Evolutionary conservation across 1,140 invertebrate genomes (phyloP), one percentile per base, ranked within the genome.

Genomic region (Telenomus remus): DNA sequence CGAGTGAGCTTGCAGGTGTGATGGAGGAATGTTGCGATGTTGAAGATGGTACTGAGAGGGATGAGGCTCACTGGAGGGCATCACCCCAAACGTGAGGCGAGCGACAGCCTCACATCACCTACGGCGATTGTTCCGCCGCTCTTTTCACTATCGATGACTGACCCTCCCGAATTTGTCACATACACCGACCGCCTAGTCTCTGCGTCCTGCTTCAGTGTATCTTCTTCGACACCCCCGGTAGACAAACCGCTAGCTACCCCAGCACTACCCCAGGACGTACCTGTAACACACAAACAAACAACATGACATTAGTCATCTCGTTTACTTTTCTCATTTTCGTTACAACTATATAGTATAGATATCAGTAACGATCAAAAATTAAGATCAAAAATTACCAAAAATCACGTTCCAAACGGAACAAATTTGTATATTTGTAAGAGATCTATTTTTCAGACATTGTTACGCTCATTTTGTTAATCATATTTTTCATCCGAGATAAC

Each of bases 11-110:
- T 87, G 86, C 43, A 86, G 79, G 65, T 85, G 84, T 61, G 85
- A 85, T 44, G 84, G 84, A 81, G 84, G 84, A 85, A 87, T 86
- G 78, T 83, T 85, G 79, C 80, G 85, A 75, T 87, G 85, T 72
- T 86, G 85, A 81, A 86, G 86, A 80, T 87, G 86, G 85, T 87
- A 87, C 79, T 85, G 85, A 80, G 85, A 80, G 84, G 85, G 85
- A 86, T 87, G 85, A 81, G 85, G 85, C 85, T 87, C 85, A 86
- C 85, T 87, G 85, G 85, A 87, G 85, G 85, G 85, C 85, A 87
- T 87, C 84, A 87, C 85, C 85, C 85, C 85, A 86, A 85, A 84
- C 84, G 85, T 86, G 84, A 87, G 85, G 85, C 85, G 84, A 79
- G 80, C 84, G 80, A 80, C 84, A 87, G 85, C 85, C 85, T 87